phyloP scores from a whole-genome alignment of 1,140 invertebrate species.

The Zaprionus ghesquierei region DNA sequence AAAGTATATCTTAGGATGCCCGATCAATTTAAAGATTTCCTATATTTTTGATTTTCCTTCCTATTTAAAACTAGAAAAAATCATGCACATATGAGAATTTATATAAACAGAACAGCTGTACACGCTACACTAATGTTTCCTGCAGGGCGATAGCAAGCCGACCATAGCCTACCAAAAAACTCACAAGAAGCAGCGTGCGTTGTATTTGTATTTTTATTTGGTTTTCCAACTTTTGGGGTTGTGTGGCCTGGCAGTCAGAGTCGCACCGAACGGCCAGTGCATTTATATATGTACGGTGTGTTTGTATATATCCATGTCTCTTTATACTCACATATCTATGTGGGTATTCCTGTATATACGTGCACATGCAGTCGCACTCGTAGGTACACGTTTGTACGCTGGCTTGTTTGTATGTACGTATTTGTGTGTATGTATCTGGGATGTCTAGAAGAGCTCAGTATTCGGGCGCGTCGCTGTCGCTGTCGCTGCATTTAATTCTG shows the following conservation, averaged over 20 bases:
- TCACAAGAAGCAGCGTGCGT: constrained; percentile 66
- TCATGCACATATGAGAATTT: neutral
- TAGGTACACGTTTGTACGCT: constrained; percentile 32
- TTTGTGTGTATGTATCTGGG: constrained; percentile 55
- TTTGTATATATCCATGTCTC: constrained; percentile 25
- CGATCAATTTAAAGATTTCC: neutral
- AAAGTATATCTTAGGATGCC: neutral
- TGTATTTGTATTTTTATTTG: constrained; percentile 79
- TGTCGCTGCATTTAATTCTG: constrained; percentile 66
- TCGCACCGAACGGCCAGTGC: constrained; percentile 40
- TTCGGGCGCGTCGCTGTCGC: constrained; percentile 61
- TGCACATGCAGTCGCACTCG: constrained; percentile 26
- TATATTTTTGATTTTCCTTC: neutral
- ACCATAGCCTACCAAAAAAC: constrained; percentile 35
- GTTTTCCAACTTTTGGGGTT: constrained; percentile 79
- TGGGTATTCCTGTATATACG: neutral
- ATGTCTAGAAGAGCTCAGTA: constrained; percentile 53
- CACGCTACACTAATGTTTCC: neutral
- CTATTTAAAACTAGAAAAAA: neutral
- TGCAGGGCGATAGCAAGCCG: constrained; percentile 38
- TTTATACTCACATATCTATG: constrained; percentile 14
- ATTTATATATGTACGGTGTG: constrained; percentile 26
- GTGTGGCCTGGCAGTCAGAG: constrained; percentile 52
- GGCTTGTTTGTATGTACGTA: constrained; percentile 29
- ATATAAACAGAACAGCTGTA: neutral